Evolutionary conservation across 2,888 invertebrate species (phyloP).

Genomic region (Cataglyphis cursor): DNA sequence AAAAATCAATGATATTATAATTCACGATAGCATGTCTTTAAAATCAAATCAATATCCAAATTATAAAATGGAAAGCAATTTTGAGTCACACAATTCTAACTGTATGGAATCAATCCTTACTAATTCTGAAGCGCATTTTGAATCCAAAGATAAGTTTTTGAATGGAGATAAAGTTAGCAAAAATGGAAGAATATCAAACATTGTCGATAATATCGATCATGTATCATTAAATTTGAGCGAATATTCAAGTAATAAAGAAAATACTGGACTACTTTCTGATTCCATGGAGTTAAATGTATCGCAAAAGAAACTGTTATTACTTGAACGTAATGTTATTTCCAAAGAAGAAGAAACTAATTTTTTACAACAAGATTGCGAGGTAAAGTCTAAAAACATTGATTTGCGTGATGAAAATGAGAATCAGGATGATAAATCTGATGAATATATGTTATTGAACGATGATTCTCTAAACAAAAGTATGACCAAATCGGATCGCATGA

Average conservation of each 20-base stretch:
- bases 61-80: not conserved
- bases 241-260: not conserved
- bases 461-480: not conserved
- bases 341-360: not conserved
- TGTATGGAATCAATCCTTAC: not conserved
- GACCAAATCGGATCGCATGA: not conserved
- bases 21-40: not conserved
- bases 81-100: constrained; percentile 3
- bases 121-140: not conserved
- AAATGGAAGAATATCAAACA: not conserved
- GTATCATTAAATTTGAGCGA: not conserved
- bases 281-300: not conserved
- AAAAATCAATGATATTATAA: not conserved
- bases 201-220: not conserved
- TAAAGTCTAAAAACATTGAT: not conserved
- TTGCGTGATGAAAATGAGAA: not conserved
- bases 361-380: not conserved
- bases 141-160: not conserved
- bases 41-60: not conserved
- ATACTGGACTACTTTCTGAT: not conserved
- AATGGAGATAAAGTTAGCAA: not conserved
- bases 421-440: not conserved
- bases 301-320: not conserved
- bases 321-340: not conserved
- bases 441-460: not conserved